Evolutionary conservation across 2,888 invertebrate genomes (phyloP).

Genomic region (Drosophila borealis): DNA sequence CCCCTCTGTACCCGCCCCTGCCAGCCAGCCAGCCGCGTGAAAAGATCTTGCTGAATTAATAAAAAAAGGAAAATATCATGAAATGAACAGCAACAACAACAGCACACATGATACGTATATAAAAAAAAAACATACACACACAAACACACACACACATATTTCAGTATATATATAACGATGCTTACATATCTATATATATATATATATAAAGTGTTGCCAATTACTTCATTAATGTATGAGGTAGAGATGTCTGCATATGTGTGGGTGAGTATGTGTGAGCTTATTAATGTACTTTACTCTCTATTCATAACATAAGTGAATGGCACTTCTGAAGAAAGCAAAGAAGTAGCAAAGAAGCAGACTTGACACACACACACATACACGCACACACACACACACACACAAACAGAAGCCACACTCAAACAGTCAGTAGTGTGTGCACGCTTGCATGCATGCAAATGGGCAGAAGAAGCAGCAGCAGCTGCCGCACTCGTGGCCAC

Average conservation of each 20-base stretch:
- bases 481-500: neutral
- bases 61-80: slow-evolving; percentile 38
- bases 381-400: slow-evolving; percentile 15
- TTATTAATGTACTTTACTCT: slow-evolving; percentile 71
- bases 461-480: slow-evolving; percentile 22
- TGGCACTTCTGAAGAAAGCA: slow-evolving; percentile 66
- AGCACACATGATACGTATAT: slow-evolving; percentile 46
- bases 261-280: slow-evolving; percentile 81
- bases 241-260: slow-evolving; percentile 81
- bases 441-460: slow-evolving; percentile 60
- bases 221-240: slow-evolving; percentile 80
- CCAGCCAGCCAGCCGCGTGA: slow-evolving; percentile 57
- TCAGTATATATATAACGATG: slow-evolving; percentile 58
- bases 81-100: slow-evolving; percentile 53
- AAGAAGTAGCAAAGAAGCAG: slow-evolving; percentile 74
- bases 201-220: slow-evolving; percentile 78
- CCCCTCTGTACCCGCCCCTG: slow-evolving; percentile 5
- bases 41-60: slow-evolving; percentile 71
- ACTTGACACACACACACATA: slow-evolving; percentile 39
- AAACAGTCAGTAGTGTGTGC: slow-evolving; percentile 13
- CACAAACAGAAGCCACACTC: slow-evolving; percentile 2
- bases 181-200: slow-evolving; percentile 25
- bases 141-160: slow-evolving; percentile 49
- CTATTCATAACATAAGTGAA: slow-evolving; percentile 70
- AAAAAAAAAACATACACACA: slow-evolving; percentile 30